Evolutionary conservation across 2,888 invertebrate species (phyloP).

Genomic region (Drosophila hamatofila): DNA sequence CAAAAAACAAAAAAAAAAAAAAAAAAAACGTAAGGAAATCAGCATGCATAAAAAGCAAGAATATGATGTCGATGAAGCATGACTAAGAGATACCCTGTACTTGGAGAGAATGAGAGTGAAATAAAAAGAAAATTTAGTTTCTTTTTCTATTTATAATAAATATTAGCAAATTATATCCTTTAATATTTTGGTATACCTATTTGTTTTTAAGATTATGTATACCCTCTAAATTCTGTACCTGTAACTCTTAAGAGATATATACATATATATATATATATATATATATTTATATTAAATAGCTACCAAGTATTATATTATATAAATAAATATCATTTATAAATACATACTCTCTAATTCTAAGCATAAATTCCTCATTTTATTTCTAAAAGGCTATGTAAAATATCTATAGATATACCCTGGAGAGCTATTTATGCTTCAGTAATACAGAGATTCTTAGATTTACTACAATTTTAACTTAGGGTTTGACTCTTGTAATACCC

Average conservation of each 20-base stretch:
- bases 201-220: no score
- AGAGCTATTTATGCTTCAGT: neutral
- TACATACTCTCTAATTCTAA: neutral
- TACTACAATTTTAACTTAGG: neutral
- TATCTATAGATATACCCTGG: neutral
- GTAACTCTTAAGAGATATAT: no score
- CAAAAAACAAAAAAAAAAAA: conserved; percentile 13
- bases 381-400: neutral
- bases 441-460: neutral
- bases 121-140: neutral
- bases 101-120: neutral
- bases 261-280: no score
- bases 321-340: neutral
- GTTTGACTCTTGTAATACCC: neutral
- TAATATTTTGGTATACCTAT: no score
- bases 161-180: no score
- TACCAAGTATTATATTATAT: no score
- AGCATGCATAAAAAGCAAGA: conserved; percentile 57
- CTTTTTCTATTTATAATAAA: no score
- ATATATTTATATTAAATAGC: no score
- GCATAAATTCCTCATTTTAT: neutral
- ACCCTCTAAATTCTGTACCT: no score
- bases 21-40: conserved; percentile 42
- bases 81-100: conserved; percentile 15
- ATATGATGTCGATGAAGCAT: neutral